Evolutionary conservation across 2,113 vertebrate genomes (phyloP).

Genomic region (Acanthisitta chloris): DNA sequence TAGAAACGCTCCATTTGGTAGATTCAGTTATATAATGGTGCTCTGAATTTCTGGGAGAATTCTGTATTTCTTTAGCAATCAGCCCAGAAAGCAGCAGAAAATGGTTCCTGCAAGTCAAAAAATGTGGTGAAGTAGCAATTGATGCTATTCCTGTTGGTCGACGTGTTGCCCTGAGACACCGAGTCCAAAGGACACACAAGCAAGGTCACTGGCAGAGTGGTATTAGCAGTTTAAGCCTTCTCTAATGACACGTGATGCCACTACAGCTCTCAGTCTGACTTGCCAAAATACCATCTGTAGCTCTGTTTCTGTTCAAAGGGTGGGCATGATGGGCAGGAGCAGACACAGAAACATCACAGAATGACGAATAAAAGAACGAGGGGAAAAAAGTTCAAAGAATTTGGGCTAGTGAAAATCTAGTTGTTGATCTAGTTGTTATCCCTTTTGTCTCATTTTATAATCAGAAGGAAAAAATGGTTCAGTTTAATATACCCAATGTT

Average conservation of each 20-base stretch:
- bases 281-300: not conserved
- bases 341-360: not conserved
- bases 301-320: not conserved
- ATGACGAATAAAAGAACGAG: not conserved
- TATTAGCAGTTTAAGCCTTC: not conserved
- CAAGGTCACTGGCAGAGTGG: not conserved
- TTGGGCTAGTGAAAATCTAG: not conserved
- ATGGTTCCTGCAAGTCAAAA: not conserved
- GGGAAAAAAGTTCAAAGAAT: not conserved
- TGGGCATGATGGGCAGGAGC: not conserved
- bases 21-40: not conserved
- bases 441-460: not conserved
- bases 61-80: not conserved
- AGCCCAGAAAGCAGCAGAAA: not conserved
- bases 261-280: not conserved
- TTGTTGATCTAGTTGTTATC: not conserved
- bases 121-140: not conserved
- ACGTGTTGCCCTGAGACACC: not conserved
- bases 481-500: not conserved
- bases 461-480: not conserved
- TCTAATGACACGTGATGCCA: not conserved
- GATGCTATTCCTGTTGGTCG: not conserved
- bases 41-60: not conserved
- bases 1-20: not conserved
- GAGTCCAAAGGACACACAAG: not conserved